Conservation (phyloP, 2,888 invertebrate species). For the Oscheius sp. region DNA sequence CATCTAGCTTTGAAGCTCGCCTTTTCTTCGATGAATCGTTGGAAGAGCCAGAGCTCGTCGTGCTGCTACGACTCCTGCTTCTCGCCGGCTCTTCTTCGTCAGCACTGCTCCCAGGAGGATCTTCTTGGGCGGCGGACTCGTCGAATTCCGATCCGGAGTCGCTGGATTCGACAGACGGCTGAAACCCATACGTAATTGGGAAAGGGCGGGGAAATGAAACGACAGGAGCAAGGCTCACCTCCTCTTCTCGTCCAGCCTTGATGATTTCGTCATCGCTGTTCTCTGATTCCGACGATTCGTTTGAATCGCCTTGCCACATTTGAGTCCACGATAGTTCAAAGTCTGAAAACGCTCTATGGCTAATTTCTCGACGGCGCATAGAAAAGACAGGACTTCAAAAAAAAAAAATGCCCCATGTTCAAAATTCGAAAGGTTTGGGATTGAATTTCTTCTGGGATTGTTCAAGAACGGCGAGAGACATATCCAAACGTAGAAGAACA, state of each 20-base stretch:
- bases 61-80: constrained; percentile 7
- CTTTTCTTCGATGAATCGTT: constrained; percentile 5
- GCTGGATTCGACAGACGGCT: constrained; percentile 9
- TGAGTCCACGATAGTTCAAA: neutral
- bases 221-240: neutral
- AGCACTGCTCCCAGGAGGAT: neutral
- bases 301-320: constrained; percentile 50
- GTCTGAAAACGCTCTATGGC: constrained; percentile 25
- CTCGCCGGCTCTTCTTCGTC: constrained; percentile 19
- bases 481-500: too few species aligned
- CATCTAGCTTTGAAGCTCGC: constrained; percentile 43
- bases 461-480: too few species aligned
- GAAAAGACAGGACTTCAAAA: neutral
- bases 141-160: constrained; percentile 10
- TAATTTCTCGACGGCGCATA: constrained; percentile 10
- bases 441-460: too few species aligned
- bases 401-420: neutral
- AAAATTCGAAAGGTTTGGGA: too few species aligned
- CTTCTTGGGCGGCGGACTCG: constrained; percentile 12
- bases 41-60: constrained; percentile 5
- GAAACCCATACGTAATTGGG: neutral
- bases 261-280: constrained; percentile 42
- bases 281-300: constrained; percentile 46
- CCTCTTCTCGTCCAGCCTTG: constrained; percentile 14
- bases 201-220: neutral